Base-by-base conservation (phyloP, 2,797 vertebrate species). In the Macropodus opercularis region DNA sequence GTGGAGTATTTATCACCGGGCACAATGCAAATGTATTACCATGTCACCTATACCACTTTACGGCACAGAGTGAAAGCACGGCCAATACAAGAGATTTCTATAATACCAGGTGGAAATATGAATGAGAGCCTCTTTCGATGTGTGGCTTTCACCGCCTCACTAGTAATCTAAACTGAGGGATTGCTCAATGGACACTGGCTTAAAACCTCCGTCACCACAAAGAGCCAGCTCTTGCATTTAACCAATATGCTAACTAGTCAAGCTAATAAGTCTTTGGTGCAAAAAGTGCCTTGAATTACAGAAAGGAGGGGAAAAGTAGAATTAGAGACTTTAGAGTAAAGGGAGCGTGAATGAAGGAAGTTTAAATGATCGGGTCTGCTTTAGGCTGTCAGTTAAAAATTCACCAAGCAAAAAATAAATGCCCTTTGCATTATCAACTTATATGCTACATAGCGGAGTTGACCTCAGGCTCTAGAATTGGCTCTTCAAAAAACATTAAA, bases 1-100 rank as follows among this genome's bases (percentile, higher is more conserved):
- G 81, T 73, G 77, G 90, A 92, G 92, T 92, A 94, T 93, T 93
- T 93, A 92, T 93, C 90, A 91, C 72, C 24, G 80, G 83, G 85
- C 81, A 93, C 91, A 93, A 93, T 89, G 85, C 86, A 87, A 90
- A 93, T 87, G 86, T 92, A 93, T 92, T 92, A 92, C 86, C 88
- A 87, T 91, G 91, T 92, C 91, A 93, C 89, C 85, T 85, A 92
- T 85, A 93, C 90, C 90, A 90, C 90, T 90, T 90, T 85, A 84
- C 77, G 19, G 66, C 63, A 67, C 65, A 75, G 78, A 91, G 90
- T 87, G 81, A 89, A 87, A 80, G 79, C 86, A 63, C 58, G 55
- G 75, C 62, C 32, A 80, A 80, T 67, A 87, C 81, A 80, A 75
- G 85, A 46, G 79, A 73, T 87, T 84, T 66, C 69, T 62, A 86